A percentile compares a stretch with the other conserved stretches of the same genome.
These are phyloP conservation scores for Gallinago jamesoni DNA, from an alignment of 2,113 vertebrate genomes.

Conservation along the genomic window DNA sequence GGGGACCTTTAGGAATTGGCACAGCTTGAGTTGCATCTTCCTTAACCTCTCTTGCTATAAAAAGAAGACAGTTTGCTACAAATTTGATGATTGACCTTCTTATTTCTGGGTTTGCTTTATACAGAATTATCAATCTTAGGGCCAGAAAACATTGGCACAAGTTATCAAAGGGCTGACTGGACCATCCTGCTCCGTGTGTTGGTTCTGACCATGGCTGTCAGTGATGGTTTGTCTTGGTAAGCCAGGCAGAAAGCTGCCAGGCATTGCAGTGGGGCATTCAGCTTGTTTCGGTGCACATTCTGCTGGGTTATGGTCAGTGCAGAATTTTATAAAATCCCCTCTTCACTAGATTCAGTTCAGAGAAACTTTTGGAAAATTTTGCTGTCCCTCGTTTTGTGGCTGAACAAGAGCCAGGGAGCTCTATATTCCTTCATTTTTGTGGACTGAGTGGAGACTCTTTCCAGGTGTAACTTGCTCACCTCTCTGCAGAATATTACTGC, in stretches of 20 bases:
- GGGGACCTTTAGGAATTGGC: background rate
- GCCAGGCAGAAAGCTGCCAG: background rate
- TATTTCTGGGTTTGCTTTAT: background rate
- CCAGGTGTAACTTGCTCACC: background rate
- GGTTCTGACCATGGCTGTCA: background rate
- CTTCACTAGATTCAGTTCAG: background rate
- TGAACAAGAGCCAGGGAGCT: background rate
- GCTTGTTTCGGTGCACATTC: background rate
- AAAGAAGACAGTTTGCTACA: background rate
- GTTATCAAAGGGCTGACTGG: background rate
- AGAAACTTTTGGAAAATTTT: background rate
- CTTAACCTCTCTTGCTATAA: background rate
- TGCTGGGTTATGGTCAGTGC: background rate
- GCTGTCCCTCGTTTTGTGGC: background rate
- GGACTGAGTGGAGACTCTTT: background rate
- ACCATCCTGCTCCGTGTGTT: accelerated
- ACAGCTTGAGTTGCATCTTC: background rate
- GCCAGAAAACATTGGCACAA: background rate
- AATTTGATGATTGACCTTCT: background rate
- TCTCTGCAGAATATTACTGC: background rate
- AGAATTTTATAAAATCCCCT: background rate
- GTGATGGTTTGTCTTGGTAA: background rate
- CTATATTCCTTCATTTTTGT: background rate
- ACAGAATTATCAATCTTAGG: background rate
- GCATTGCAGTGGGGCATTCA: background rate